Percentiles rank a stretch among this genome's conserved stretches.
phyloP scores from a whole-genome alignment of 2,888 invertebrate species.

The Adineta ricciae region DNA sequence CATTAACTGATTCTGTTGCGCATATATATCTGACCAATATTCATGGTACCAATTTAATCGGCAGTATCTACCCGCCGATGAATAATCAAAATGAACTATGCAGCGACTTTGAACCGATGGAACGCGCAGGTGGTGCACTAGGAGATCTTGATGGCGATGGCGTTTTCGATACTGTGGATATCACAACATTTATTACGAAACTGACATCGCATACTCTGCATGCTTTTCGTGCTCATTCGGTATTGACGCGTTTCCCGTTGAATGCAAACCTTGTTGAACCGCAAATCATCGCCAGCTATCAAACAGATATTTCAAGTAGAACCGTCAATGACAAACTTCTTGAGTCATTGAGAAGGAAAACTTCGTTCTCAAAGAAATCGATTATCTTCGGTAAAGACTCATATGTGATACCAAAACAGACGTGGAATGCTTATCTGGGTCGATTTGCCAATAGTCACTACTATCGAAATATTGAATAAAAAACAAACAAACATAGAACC shows the following conservation, averaged over 20 bases:
- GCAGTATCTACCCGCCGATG: neutral
- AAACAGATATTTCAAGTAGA: neutral
- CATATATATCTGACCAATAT: neutral
- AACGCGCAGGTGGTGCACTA: conserved; percentile 20
- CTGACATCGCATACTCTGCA: neutral
- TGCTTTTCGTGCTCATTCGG: neutral
- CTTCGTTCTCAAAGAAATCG: neutral
- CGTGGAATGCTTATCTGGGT: conserved; percentile 29
- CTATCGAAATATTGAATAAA: conserved; percentile 7
- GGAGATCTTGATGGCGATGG: conserved; percentile 22
- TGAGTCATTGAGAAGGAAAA: neutral
- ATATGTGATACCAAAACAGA: conserved; percentile 4
- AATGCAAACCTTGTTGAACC: neutral
- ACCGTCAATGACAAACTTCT: conserved; percentile 10
- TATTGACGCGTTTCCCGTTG: neutral
- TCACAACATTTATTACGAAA: conserved; percentile 17
- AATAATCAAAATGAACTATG: neutral
- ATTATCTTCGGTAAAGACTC: neutral
- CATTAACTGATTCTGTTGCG: neutral
- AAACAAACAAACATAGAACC: too few relatives aligned
- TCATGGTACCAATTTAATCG: neutral
- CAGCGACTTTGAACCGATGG: conserved; percentile 15
- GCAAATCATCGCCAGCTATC: neutral
- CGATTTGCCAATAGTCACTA: conserved; percentile 19
- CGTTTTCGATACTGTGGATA: conserved; percentile 10